A percentile compares a stretch with the other conserved stretches of the same genome.
These are phyloP conservation scores for Podotricha telesiphe DNA, from an alignment of 2,888 invertebrate species.

Conservation along the genomic window DNA sequence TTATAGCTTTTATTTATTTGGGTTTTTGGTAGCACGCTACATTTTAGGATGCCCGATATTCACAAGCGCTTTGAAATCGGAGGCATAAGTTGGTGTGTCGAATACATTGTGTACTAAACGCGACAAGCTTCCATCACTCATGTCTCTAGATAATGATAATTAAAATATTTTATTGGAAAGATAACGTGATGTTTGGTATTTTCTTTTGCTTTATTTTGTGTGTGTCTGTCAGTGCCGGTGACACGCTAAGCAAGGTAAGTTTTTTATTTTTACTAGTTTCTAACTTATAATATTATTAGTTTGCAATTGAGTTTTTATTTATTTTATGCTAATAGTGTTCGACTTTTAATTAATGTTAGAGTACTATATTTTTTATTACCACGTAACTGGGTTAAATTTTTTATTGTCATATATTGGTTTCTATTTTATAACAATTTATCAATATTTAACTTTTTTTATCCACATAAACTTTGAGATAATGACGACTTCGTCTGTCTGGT, in stretches of 20 bases:
- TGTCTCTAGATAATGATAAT: constrained; percentile 9
- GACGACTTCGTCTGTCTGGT: too few relatives aligned
- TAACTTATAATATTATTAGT: not conserved
- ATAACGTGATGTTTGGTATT: constrained; percentile 58
- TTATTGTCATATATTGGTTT: not conserved
- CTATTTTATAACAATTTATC: not conserved
- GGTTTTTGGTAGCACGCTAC: constrained; percentile 54
- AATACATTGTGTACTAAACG: constrained; percentile 65
- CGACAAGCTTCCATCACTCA: constrained; percentile 33
- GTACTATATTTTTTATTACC: not conserved
- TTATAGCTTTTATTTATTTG: constrained; percentile 47
- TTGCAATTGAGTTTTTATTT: not conserved
- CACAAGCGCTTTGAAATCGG: constrained; percentile 67
- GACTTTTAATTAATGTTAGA: not conserved
- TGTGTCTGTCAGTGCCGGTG: constrained; percentile 50
- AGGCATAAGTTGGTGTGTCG: constrained; percentile 77
- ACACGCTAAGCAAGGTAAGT: constrained; percentile 60
- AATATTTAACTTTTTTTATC: not conserved
- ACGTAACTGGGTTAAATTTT: not conserved
- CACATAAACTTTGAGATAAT: too few relatives aligned
- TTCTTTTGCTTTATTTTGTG: constrained; percentile 58
- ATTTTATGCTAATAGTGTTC: constrained; percentile 14
- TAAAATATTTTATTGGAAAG: constrained; percentile 15
- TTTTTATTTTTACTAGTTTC: constrained; percentile 37
- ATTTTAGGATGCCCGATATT: constrained; percentile 65